Evolutionary conservation across 2,113 vertebrate genomes (phyloP).

Genomic region (Montifringilla adamsi): DNA sequence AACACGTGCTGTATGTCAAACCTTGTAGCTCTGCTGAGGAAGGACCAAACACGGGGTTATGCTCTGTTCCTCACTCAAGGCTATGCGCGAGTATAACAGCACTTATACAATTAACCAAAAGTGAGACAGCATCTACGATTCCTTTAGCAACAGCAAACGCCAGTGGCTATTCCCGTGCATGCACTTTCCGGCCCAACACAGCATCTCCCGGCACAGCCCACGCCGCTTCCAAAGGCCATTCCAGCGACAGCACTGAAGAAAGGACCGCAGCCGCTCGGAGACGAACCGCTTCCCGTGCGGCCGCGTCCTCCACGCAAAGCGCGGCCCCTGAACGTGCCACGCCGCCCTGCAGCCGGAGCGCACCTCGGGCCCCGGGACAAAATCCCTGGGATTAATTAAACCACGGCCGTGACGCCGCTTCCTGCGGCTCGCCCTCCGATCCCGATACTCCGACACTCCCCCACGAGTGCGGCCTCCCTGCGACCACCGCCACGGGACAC

Average conservation of each 20-base stretch:
- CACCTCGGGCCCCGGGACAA: rapidly evolving
- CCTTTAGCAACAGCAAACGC: rapidly evolving
- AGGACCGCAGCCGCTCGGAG: too few species aligned
- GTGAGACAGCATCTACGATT: background rate
- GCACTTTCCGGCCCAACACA: too few species aligned
- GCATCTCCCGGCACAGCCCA: background rate
- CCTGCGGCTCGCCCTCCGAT: background rate
- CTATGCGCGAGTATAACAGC: rapidly evolving
- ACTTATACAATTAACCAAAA: rapidly evolving
- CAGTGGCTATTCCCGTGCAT: rapidly evolving
- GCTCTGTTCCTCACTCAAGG: background rate
- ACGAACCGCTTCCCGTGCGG: too few species aligned
- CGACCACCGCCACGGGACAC: background rate
- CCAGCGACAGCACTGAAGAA: rapidly evolving
- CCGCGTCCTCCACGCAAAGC: too few species aligned
- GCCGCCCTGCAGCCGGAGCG: rapidly evolving
- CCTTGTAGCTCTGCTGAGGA: too few species aligned
- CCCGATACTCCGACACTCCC: background rate
- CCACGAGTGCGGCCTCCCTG: too few species aligned
- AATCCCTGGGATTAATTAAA: rapidly evolving
- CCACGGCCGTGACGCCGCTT: rapidly evolving
- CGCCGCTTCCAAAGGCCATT: rapidly evolving
- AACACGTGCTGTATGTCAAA: rapidly evolving
- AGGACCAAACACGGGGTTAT: rapidly evolving
- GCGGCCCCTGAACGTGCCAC: rapidly evolving